Percentiles rank a stretch among this genome's conserved stretches.
Evolutionary conservation across 2,797 vertebrate species (phyloP).

Genomic region (Otus scops): DNA sequence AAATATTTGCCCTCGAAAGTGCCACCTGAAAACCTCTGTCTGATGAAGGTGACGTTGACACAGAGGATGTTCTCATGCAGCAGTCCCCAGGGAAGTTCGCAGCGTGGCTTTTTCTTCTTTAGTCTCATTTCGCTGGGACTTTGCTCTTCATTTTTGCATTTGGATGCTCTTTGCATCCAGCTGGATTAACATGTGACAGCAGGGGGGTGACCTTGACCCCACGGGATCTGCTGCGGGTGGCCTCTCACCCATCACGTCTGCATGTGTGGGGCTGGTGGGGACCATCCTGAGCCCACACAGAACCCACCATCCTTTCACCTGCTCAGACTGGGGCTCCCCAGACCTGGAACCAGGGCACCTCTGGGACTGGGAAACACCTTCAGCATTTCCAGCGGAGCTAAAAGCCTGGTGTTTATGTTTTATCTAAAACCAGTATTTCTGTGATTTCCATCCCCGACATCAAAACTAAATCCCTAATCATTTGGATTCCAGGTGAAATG

Average conservation of each 20-base stretch:
- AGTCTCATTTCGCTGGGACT: not conserved
- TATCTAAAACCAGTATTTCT: not conserved
- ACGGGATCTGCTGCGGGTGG: rapidly evolving
- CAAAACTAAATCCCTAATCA: not conserved
- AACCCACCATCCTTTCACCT: not conserved
- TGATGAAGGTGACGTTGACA: not conserved
- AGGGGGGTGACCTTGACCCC: not conserved
- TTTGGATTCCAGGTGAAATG: not conserved
- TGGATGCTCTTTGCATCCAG: not conserved
- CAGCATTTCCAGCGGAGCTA: not conserved
- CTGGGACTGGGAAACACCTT: not conserved
- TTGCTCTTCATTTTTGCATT: not conserved
- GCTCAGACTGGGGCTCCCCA: not conserved
- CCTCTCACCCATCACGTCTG: not conserved
- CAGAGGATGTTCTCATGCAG: not conserved
- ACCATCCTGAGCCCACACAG: not conserved
- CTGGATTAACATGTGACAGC: rapidly evolving
- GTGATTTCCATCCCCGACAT: not conserved
- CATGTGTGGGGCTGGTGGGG: not conserved
- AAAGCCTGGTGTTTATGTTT: not conserved
- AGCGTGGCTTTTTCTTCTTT: not conserved
- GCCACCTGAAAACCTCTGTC: not conserved
- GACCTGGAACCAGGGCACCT: rapidly evolving
- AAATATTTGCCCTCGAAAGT: not conserved
- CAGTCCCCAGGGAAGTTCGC: rapidly evolving